A percentile compares a stretch with the other conserved stretches of the same genome.
Conservation (phyloP, 2,888 invertebrate genomes). For the Polia nebulosa region DNA sequence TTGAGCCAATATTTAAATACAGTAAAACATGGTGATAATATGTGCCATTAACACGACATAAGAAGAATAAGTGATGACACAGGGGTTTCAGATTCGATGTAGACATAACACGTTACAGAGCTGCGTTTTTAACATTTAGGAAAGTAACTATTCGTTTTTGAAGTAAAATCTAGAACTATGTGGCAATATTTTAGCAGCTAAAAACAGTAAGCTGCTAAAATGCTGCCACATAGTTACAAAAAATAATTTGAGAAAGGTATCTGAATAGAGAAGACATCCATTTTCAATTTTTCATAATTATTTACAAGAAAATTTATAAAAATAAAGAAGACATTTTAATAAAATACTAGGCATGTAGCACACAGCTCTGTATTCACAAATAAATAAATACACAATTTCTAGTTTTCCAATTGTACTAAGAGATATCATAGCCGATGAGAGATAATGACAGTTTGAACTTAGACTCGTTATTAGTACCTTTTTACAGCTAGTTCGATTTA, state of each 20-base stretch:
- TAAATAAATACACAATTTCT: slow-evolving; percentile 43
- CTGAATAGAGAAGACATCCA: neutral
- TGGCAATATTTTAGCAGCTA: neutral
- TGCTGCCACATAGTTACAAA: neutral
- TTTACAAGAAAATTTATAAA: slow-evolving; percentile 28
- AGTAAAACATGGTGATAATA: neutral
- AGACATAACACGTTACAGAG: slow-evolving; percentile 37
- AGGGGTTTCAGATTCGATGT: slow-evolving; percentile 60
- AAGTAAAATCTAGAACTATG: neutral
- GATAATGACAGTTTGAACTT: slow-evolving; percentile 33
- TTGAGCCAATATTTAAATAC: slow-evolving; percentile 14
- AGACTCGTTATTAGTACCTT: slow-evolving; percentile 38
- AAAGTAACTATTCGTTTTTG: neutral
- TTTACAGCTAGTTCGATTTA: slow-evolving; percentile 67
- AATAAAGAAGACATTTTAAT: neutral
- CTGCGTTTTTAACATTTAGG: neutral
- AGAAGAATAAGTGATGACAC: slow-evolving; percentile 8
- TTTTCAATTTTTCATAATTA: slow-evolving; percentile 29
- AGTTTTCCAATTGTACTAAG: slow-evolving; percentile 42
- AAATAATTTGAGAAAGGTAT: neutral
- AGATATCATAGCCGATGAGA: slow-evolving; percentile 47
- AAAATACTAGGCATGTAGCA: neutral
- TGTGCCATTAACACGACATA: slow-evolving; percentile 20
- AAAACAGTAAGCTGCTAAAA: no score
- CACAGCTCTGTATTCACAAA: slow-evolving; percentile 41